A percentile compares a stretch with the other conserved stretches of the same genome.
phyloP scores from a whole-genome alignment of 2,888 invertebrate genomes.

The Megaustenia siamemsis region DNA sequence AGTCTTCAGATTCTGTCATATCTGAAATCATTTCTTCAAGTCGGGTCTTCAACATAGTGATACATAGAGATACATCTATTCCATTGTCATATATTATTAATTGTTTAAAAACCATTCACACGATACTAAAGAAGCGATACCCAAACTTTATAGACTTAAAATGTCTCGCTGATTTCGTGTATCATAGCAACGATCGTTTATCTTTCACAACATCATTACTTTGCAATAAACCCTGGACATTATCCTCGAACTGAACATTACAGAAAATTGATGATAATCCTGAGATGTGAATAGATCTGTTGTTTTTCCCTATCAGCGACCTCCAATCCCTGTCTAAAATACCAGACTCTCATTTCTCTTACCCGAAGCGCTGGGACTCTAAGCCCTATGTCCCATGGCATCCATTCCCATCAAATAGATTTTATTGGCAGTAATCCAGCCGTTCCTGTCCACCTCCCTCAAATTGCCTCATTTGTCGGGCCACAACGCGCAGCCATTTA shows the following conservation, averaged over 20 bases:
- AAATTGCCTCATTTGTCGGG: slow-evolving; percentile 54
- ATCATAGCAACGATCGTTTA: slow-evolving; percentile 3
- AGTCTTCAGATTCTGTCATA: too few relatives aligned
- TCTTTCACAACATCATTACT: neutral
- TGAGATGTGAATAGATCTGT: slow-evolving; percentile 16
- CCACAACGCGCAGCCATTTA: slow-evolving; percentile 48
- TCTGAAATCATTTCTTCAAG: too few relatives aligned
- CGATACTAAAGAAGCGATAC: too few relatives aligned
- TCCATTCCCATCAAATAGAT: slow-evolving; percentile 50
- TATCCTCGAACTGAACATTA: slow-evolving; percentile 11
- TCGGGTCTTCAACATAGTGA: too few relatives aligned
- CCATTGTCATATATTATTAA: too few relatives aligned
- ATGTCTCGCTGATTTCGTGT: too few relatives aligned
- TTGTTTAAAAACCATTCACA: too few relatives aligned
- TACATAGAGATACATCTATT: too few relatives aligned
- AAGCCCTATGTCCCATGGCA: slow-evolving; percentile 37
- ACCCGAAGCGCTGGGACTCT: slow-evolving; percentile 29
- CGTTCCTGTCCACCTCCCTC: slow-evolving; percentile 48
- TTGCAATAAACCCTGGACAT: slow-evolving; percentile 1
- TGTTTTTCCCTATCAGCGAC: slow-evolving; percentile 18
- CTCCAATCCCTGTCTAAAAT: slow-evolving; percentile 32
- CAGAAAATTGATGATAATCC: slow-evolving; percentile 33
- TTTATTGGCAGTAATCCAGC: slow-evolving; percentile 50
- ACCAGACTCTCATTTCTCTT: slow-evolving; percentile 42
- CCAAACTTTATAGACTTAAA: too few relatives aligned